Evolutionary conservation across 2,888 invertebrate species (phyloP).

Genomic region (Diarsia dahlii): DNA sequence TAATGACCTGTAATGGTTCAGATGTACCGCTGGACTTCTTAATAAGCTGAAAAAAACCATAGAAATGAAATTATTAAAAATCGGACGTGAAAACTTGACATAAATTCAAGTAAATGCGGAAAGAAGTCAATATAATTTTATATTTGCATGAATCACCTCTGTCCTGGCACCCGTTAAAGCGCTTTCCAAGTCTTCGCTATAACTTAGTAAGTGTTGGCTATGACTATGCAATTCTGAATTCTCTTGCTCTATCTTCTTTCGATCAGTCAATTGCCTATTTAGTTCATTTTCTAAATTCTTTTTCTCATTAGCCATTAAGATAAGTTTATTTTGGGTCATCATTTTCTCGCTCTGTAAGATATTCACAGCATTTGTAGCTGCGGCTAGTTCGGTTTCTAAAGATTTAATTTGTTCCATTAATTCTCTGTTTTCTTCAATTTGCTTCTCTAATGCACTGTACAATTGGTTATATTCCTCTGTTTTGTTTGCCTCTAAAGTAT

Average conservation of each 20-base stretch:
- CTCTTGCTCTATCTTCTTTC: constrained; percentile 73
- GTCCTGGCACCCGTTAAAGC: constrained; percentile 76
- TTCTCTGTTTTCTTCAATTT: constrained; percentile 76
- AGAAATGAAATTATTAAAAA: background rate
- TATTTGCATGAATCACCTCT: constrained; percentile 72
- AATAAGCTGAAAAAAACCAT: constrained; percentile 62
- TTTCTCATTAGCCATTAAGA: constrained; percentile 73
- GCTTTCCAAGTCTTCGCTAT: constrained; percentile 80
- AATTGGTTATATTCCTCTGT: constrained; percentile 73
- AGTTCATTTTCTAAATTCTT: constrained; percentile 75
- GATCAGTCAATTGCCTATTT: constrained; percentile 66
- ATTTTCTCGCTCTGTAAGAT: constrained; percentile 74
- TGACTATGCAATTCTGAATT: constrained; percentile 75
- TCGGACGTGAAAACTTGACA: background rate
- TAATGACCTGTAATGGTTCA: constrained; percentile 68
- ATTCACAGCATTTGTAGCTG: constrained; percentile 26
- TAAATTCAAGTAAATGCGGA: background rate
- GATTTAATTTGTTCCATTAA: constrained; percentile 70
- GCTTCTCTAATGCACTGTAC: constrained; percentile 71
- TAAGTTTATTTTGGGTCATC: constrained; percentile 69
- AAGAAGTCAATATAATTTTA: background rate
- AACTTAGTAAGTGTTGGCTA: constrained; percentile 73
- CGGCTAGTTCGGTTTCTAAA: constrained; percentile 68
- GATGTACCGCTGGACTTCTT: constrained; percentile 58
- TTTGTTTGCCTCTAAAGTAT: constrained; percentile 70